Percentiles rank a stretch among this genome's conserved stretches.
These are phyloP conservation scores for Zosterops japonicus DNA, from an alignment of 2,113 vertebrate species.

Conservation along the genomic window DNA sequence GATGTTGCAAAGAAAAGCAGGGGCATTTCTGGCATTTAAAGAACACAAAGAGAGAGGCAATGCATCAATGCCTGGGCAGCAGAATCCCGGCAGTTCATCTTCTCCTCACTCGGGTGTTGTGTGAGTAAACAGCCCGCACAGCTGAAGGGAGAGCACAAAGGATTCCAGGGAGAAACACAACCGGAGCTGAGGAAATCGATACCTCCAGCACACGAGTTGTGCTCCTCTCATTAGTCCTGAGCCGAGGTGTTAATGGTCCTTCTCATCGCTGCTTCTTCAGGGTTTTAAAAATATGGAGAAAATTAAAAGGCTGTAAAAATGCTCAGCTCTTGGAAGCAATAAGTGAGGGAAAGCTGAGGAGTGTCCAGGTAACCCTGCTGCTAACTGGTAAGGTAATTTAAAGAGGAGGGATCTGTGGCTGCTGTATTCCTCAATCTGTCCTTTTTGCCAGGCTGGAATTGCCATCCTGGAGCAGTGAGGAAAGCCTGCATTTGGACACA, in stretches of 20 bases:
- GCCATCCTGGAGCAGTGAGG: not conserved
- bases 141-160: not conserved
- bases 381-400: not conserved
- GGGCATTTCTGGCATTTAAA: not conserved
- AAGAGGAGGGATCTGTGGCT: not conserved
- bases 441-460: not conserved
- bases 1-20: not conserved
- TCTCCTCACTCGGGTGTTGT: not conserved
- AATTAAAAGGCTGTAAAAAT: not conserved
- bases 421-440: not conserved
- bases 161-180: not conserved
- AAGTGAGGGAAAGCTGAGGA: not conserved
- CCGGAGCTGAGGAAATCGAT: not conserved
- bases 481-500: not conserved
- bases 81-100: not conserved
- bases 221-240: not conserved
- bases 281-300: not conserved
- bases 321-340: not conserved
- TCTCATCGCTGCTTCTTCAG: not conserved
- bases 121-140: not conserved
- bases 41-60: not conserved
- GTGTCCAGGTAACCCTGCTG: not conserved
- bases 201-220: not conserved
- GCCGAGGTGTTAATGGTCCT: not conserved
- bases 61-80: not conserved